A percentile compares a stretch with the other conserved stretches of the same genome.
Conservation (phyloP, 1,140 invertebrate species). For the Zaprionus capensis region DNA sequence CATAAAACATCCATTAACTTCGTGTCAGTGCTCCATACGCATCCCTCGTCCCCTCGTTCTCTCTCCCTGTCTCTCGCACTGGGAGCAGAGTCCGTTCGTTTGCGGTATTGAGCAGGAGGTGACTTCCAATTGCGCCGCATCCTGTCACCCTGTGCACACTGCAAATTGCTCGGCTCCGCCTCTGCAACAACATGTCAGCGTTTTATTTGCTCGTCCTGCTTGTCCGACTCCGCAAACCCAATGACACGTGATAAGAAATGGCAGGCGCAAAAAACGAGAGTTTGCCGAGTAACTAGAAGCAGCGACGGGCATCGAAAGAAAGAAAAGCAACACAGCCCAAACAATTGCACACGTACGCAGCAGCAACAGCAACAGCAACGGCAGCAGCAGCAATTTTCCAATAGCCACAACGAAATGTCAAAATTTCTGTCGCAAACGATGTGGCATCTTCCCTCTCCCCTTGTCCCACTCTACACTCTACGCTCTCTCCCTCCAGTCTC, state of each 20-base stretch:
- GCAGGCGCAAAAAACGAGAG: slow-evolving; percentile 35
- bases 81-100: slow-evolving; percentile 70
- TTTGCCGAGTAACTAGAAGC: slow-evolving; percentile 23
- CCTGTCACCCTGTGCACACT: slow-evolving; percentile 41
- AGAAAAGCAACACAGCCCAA: slow-evolving; percentile 37
- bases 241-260: slow-evolving; percentile 81
- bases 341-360: slow-evolving; percentile 75
- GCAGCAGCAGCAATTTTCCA: slow-evolving; percentile 65
- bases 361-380: background rate
- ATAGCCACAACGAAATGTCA: slow-evolving; percentile 72
- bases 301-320: background rate
- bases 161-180: slow-evolving; percentile 70
- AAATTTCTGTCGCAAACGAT: slow-evolving; percentile 57
- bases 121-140: slow-evolving; percentile 34
- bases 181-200: slow-evolving; percentile 74
- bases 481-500: background rate
- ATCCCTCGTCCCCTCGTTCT: slow-evolving; percentile 1
- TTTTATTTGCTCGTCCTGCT: slow-evolving; percentile 55
- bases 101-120: slow-evolving; percentile 54
- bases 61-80: slow-evolving; percentile 18
- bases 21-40: slow-evolving; percentile 76
- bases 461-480: background rate
- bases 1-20: slow-evolving; percentile 83
- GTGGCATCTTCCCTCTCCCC: background rate
- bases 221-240: slow-evolving; percentile 46